Evolutionary conservation across 2,113 vertebrate species (phyloP).

Genomic region (Aegypius monachus): DNA sequence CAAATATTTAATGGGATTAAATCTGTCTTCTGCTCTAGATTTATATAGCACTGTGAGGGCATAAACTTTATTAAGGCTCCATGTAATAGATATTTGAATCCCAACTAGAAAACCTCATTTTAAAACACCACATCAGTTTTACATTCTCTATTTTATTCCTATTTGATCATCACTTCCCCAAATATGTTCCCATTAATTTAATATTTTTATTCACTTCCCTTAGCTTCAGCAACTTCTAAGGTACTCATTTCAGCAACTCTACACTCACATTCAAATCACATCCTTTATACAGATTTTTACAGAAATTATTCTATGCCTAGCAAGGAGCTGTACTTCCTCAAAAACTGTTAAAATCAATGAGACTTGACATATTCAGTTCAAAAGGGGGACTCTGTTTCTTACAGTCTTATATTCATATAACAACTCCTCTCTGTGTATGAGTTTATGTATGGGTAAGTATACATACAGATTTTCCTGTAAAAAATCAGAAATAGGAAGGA

Average conservation of each 20-base stretch:
- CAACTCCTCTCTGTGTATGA: background rate
- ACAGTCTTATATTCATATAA: background rate
- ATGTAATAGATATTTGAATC: background rate
- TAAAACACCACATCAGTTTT: background rate
- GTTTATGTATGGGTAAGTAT: background rate
- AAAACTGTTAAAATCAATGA: background rate
- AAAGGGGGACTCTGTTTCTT: background rate
- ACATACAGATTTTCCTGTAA: background rate
- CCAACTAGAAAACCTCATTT: background rate
- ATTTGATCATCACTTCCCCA: background rate
- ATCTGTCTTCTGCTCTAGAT: slow-evolving; percentile 16
- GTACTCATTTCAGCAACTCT: background rate
- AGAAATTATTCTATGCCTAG: background rate
- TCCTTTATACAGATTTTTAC: background rate
- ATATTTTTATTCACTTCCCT: background rate
- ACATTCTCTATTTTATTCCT: background rate
- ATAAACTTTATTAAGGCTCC: slow-evolving; percentile 27
- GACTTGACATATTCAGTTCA: background rate
- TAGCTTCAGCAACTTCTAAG: background rate
- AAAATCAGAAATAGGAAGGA: background rate
- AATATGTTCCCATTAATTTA: background rate
- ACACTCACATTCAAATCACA: background rate
- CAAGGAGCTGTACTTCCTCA: background rate
- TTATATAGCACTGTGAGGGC: background rate
- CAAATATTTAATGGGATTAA: slow-evolving; percentile 57